Evolutionary conservation across 2,888 invertebrate genomes (phyloP).

Genomic region (Ophraella communa): DNA sequence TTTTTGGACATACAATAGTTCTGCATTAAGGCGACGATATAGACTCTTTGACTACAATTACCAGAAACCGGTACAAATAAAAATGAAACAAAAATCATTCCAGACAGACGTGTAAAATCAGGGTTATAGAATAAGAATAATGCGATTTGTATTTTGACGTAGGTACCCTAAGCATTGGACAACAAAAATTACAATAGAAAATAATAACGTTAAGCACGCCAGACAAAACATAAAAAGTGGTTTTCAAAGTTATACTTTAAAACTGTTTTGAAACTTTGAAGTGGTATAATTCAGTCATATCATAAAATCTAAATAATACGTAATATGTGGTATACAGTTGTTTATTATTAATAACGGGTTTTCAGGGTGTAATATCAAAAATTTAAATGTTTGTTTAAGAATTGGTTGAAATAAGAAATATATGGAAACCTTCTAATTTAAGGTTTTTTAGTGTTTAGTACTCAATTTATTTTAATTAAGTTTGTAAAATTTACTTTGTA

Average conservation of each 20-base stretch:
- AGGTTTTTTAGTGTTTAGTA: too few species aligned
- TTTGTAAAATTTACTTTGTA: too few species aligned
- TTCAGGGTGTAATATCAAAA: too few species aligned
- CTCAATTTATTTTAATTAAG: too few species aligned
- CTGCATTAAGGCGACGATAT: too few species aligned
- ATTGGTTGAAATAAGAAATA: too few species aligned
- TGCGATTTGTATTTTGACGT: neutral
- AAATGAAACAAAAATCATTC: neutral
- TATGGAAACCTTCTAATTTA: too few species aligned
- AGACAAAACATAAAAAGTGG: constrained; percentile 20
- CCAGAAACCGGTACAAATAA: neutral
- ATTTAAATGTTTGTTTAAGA: too few species aligned
- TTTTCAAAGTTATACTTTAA: constrained; percentile 26
- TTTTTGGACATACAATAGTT: too few species aligned
- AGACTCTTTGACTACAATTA: neutral
- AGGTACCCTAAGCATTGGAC: neutral
- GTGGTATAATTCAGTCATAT: neutral
- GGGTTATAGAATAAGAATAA: neutral
- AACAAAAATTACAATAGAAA: constrained; percentile 10
- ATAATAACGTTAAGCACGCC: constrained; percentile 15
- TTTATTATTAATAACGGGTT: too few species aligned
- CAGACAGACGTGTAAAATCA: neutral
- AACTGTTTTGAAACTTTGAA: constrained; percentile 20
- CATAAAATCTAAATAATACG: too few species aligned
- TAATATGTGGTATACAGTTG: too few species aligned